Evolutionary conservation across 2,888 invertebrate genomes (phyloP).

Genomic region (Drosophila colorata): DNA sequence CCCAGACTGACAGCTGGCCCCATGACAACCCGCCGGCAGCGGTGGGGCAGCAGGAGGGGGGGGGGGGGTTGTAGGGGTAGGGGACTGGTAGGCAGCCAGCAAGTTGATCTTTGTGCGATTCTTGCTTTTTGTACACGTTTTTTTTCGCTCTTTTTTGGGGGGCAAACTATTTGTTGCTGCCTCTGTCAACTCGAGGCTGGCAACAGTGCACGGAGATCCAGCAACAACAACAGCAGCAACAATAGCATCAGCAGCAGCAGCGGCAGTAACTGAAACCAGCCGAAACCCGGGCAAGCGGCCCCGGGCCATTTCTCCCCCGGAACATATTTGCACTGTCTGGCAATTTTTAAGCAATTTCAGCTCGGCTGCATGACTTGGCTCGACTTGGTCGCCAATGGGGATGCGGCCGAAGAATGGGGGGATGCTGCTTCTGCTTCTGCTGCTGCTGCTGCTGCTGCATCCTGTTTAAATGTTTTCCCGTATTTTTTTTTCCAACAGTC

Average conservation of each 20-base stretch:
- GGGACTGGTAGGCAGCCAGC: slow-evolving; percentile 28
- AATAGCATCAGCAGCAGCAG: slow-evolving; percentile 11
- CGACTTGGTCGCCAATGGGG: slow-evolving; percentile 52
- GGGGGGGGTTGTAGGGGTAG: not conserved
- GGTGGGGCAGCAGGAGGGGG: too few relatives aligned
- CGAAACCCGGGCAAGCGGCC: slow-evolving; percentile 20
- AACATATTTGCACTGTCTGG: slow-evolving; percentile 80
- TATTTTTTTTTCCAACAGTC: slow-evolving; percentile 27
- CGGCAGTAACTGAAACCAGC: slow-evolving; percentile 13
- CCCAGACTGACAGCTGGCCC: slow-evolving; percentile 76
- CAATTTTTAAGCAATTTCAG: slow-evolving; percentile 81
- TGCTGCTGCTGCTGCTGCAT: slow-evolving; percentile 48
- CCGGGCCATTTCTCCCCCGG: slow-evolving; percentile 53
- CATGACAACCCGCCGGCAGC: slow-evolving; percentile 36
- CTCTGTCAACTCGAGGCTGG: slow-evolving; percentile 67
- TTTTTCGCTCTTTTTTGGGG: slow-evolving; percentile 17
- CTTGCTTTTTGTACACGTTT: slow-evolving; percentile 38
- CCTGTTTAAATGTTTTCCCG: slow-evolving; percentile 73
- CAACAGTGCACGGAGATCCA: slow-evolving; percentile 18
- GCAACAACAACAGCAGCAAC: slow-evolving; percentile 3
- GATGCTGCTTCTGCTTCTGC: slow-evolving; percentile 14
- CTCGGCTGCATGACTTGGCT: slow-evolving; percentile 64
- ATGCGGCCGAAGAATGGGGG: slow-evolving; percentile 21
- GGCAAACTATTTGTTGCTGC: slow-evolving; percentile 76
- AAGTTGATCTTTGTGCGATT: slow-evolving; percentile 67